phyloP scores from a whole-genome alignment of 2,797 vertebrate species.

The Coregonus ussuriensis region DNA sequence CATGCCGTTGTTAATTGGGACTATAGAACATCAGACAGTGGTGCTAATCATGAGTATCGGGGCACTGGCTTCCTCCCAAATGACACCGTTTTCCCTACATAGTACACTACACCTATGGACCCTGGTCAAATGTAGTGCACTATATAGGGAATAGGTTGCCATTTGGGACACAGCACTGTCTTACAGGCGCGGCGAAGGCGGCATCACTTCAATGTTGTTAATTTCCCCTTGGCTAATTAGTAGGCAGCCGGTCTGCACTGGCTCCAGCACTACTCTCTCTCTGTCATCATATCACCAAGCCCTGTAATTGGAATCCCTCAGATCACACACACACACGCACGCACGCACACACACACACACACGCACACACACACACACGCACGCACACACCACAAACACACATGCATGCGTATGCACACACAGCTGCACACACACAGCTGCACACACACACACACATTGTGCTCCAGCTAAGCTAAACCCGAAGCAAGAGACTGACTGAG shows the following conservation, averaged over 20 bases:
- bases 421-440: too few species aligned
- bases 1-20: too few species aligned
- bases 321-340: constrained; percentile 23
- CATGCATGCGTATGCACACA: too few species aligned
- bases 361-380: too few species aligned
- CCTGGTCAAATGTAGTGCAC: too few species aligned
- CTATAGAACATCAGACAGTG: too few species aligned
- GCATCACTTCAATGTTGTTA: constrained; percentile 40
- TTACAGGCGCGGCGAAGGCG: constrained; percentile 13
- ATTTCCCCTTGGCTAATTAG: constrained; percentile 64
- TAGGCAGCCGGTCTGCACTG: constrained; percentile 34
- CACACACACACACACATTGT: not conserved
- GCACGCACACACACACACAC: too few species aligned
- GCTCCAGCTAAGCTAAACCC: constrained; percentile 23
- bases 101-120: too few species aligned
- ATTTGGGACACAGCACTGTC: constrained; percentile 26
- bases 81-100: too few species aligned
- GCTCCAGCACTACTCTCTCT: not conserved
- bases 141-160: not conserved
- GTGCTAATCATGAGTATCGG: too few species aligned
- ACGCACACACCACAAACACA: too few species aligned
- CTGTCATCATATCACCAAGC: constrained; percentile 34
- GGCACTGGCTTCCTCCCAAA: too few species aligned
- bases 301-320: constrained; percentile 56
- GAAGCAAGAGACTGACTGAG: constrained; percentile 38